Conservation (phyloP, 2,797 vertebrate species). For the Psittacula echo region DNA sequence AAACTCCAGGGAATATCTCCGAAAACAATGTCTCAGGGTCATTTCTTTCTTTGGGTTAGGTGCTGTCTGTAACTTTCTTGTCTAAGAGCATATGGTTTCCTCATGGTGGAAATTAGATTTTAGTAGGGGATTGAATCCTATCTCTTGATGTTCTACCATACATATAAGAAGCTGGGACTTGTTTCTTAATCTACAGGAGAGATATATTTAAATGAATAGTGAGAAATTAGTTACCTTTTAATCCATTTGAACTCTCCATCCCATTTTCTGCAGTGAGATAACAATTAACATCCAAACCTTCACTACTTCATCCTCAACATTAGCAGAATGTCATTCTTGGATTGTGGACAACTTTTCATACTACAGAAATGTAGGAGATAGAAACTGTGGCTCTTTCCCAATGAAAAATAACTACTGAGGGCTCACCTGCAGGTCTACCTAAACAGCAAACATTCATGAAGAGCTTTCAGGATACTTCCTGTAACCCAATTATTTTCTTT, state of each 20-base stretch:
- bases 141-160: neutral
- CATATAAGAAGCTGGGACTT: neutral
- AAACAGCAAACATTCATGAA: neutral
- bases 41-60: neutral
- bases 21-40: neutral
- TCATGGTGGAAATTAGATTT: neutral
- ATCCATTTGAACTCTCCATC: neutral
- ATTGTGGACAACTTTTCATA: neutral
- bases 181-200: neutral
- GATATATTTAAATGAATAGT: neutral
- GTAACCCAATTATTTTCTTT: slow-evolving; percentile 44
- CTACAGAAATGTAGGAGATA: neutral
- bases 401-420: neutral
- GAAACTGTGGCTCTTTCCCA: neutral
- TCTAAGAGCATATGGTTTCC: neutral
- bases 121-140: neutral
- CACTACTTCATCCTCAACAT: neutral
- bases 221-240: neutral
- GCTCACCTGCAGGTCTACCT: neutral
- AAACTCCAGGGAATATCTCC: neutral
- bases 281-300: neutral
- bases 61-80: neutral
- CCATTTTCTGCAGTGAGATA: neutral
- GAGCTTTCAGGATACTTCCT: neutral
- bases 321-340: neutral